Base-by-base conservation (phyloP, 2,113 vertebrate species). In the Opisthocomus hoazin region DNA sequence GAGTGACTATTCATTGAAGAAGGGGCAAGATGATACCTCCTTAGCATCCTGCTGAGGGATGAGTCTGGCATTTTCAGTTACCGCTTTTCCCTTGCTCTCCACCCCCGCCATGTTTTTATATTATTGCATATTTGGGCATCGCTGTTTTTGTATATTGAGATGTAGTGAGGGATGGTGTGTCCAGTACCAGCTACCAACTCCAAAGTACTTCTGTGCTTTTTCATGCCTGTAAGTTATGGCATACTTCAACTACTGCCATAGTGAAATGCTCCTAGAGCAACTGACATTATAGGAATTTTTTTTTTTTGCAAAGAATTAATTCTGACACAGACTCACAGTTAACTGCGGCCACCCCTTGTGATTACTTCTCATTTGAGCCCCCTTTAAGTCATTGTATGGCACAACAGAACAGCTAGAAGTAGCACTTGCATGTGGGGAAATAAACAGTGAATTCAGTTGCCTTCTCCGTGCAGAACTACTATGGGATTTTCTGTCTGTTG, bases 141-240 rank as follows among this genome's bases (percentile, higher is more conserved):
- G 9, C n/a, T 73, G 69, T 0, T 77, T 81, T 78, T 61, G 34
- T 69, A 11, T 45, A 34, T 39, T 89, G 66, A 7, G n/a, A 26
- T 71, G 22, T 75, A 41, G 53, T 32, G 19, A 3, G 1, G 7
- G 7, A 5, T 26, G 21, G 12, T 14, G 16, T 50, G 15, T 45
- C 39, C 43, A 30, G 26, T 27, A 56, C 64, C 32, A 37, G 43
- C 29, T 86, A 53, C 29, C 10, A 24, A 6, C 27, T 76, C 48
- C 32, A 32, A 39, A 77, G 36, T 30, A 56, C 27, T 57, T 57
- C 2, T 15, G 45, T 51, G 64, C 12, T 22, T 82, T 90, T 90
- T 90, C 69, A 24, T 81, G 45, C 36, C 24, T 54, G 0, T 46
- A 26, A 51, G 41, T 84, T 69, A 46, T 0, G 1, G 18, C 5